Conservation (phyloP, 2,797 vertebrate genomes). For the Peromyscus attwateri region DNA sequence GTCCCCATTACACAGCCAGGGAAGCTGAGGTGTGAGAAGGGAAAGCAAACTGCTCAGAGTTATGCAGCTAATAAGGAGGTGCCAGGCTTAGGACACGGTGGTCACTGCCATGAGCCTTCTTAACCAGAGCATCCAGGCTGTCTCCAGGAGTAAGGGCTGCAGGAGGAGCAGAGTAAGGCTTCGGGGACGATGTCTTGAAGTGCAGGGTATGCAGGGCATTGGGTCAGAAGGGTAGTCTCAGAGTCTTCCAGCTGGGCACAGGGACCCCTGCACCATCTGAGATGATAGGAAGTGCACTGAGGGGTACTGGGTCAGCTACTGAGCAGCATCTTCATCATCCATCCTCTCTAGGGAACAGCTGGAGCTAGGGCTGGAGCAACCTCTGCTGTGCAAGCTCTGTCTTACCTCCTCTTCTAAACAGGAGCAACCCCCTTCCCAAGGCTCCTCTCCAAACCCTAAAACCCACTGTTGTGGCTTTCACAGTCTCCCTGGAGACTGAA, state of each 20-base stretch:
- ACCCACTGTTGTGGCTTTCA: not conserved
- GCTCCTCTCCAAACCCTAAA: not conserved
- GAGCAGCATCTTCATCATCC: not conserved
- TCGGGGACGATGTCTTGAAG: rapidly evolving
- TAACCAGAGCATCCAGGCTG: not conserved
- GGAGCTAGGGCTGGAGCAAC: not conserved
- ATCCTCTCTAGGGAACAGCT: not conserved
- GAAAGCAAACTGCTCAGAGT: not conserved
- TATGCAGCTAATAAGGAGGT: rapidly evolving
- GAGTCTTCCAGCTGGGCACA: not conserved
- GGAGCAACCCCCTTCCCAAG: not conserved
- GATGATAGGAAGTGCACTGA: not conserved
- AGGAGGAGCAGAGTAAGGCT: rapidly evolving
- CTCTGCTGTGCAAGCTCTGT: not conserved
- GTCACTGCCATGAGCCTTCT: not conserved
- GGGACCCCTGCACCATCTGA: not conserved
- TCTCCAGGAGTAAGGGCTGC: too few species aligned
- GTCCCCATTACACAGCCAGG: not conserved
- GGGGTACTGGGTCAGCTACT: rapidly evolving
- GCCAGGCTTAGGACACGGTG: rapidly evolving
- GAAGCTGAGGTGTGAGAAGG: not conserved
- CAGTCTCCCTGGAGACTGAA: not conserved
- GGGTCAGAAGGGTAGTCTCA: not conserved
- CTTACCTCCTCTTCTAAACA: not conserved
- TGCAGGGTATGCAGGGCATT: rapidly evolving